Conservation (phyloP, 1,140 invertebrate species). For the Orius insidiosus region DNA sequence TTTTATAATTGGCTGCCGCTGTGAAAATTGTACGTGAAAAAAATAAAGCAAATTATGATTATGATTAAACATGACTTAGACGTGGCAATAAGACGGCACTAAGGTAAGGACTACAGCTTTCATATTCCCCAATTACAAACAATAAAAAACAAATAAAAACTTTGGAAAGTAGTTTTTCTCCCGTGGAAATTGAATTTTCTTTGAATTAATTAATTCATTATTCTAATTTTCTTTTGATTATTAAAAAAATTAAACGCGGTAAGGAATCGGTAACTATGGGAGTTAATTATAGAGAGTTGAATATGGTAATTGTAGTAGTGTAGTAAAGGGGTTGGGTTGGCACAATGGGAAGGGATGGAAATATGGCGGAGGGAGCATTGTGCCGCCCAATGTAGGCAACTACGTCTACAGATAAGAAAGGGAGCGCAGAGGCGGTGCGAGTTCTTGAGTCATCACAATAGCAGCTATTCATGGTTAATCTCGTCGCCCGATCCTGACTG, state of each 20-base stretch:
- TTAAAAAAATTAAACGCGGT: conserved; percentile 4
- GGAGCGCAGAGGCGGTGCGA: conserved; percentile 5
- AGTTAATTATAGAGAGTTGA: conserved; percentile 5
- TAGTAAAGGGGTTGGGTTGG: too few species aligned
- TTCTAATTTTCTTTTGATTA: neutral
- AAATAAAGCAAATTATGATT: too few species aligned
- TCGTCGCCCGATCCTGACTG: conserved; percentile 20
- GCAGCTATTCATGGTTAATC: conserved; percentile 21
- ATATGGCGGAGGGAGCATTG: conserved; percentile 2
- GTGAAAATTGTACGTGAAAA: too few species aligned
- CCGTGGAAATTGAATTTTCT: conserved; percentile 5
- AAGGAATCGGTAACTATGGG: neutral
- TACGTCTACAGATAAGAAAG: conserved; percentile 18
- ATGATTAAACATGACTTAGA: neutral
- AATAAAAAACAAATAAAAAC: neutral
- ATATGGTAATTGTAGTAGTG: conserved; percentile 7
- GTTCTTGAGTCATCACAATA: conserved; percentile 21
- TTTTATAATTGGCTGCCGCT: too few species aligned
- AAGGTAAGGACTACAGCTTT: too few species aligned
- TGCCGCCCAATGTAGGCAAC: conserved; percentile 15
- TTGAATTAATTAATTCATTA: neutral
- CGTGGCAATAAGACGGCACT: too few species aligned
- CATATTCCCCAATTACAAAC: neutral
- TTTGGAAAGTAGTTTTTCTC: too few species aligned
- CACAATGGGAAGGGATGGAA: conserved; percentile 7